Evolutionary conservation across 2,888 invertebrate species (phyloP), one percentile per base, ranked within the genome.

Genomic region (Pollenia angustigena): DNA sequence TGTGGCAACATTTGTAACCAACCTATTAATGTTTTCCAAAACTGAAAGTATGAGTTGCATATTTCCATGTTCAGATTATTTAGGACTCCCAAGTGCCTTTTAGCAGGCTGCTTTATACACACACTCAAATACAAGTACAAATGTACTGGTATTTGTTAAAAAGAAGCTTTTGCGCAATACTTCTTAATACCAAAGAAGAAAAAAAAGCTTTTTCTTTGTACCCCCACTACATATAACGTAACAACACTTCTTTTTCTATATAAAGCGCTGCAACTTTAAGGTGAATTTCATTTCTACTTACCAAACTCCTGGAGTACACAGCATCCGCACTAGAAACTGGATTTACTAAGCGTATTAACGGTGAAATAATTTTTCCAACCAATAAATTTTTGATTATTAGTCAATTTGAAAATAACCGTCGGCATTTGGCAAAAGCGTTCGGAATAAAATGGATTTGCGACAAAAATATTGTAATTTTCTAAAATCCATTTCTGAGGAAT

Each of bases 221-320:
- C 12, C 56, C 76, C 72, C 48, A 62, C 52, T n/a, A n/a, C 18
- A 18, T 58, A 10, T 48, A 42, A n/a, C 56, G 23, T 16, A 54
- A 48, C 54, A 74, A 66, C 56, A 50, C 10, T 52, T 60, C 1
- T 18, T 54, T 54, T 32, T 50, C 68, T 87, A 87, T 87, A 87
- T 69, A 87, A 87, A 84, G 87, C 78, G 54, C 14, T 46, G 62
- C 46, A 72, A 68, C 56, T 46, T 48, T 74, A 58, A 69, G 87
- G 87, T 87, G 84, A 84, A 81, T 81, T 87, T 87, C 72, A 87
- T 62, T 87, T 87, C 87, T 78, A 78, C 84, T 69, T 87, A 87
- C 84, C 87, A 74, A 84, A 84, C 87, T 87, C 48, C 78, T 42
- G 72, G 56, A 62, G 84, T 66, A 40, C 58, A 18, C 71, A 81